These are phyloP conservation scores for Stenolophus ochropezus DNA, from an alignment of 2,888 invertebrate genomes.

Conservation along the genomic window DNA sequence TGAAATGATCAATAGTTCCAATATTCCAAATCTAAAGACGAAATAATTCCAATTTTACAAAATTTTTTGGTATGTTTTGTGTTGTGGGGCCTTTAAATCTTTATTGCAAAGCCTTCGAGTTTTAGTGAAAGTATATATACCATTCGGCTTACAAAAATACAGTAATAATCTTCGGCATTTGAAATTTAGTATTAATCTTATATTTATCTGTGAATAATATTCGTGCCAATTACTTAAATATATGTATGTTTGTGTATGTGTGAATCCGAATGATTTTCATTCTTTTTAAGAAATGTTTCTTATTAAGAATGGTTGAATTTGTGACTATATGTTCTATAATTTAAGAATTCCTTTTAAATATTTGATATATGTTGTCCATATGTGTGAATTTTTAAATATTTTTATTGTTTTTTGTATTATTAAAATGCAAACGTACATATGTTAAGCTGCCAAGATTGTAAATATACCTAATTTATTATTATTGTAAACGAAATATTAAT, in stretches of 20 bases:
- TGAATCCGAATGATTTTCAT: constrained; percentile 23
- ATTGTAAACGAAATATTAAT: constrained; percentile 52
- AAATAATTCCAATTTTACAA: no score
- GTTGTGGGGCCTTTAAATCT: no score
- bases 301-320: background rate
- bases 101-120: no score
- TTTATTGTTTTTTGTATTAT: constrained; percentile 4
- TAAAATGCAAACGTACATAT: constrained; percentile 48
- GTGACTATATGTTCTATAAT: constrained; percentile 27
- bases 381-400: constrained; percentile 32
- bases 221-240: constrained; percentile 57
- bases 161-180: constrained; percentile 7
- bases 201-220: constrained; percentile 57
- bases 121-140: no score
- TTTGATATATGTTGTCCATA: constrained; percentile 1
- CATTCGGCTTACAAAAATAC: constrained; percentile 24
- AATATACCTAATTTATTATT: constrained; percentile 51
- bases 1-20: no score
- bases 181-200: constrained; percentile 43
- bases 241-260: constrained; percentile 50
- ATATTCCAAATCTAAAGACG: no score
- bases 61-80: no score
- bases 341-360: constrained; percentile 12
- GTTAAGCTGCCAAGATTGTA: constrained; percentile 50
- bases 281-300: background rate